A percentile compares a stretch with the other conserved stretches of the same genome.
Conservation (phyloP, 2,113 vertebrate species). For the Isichthys henryi region DNA sequence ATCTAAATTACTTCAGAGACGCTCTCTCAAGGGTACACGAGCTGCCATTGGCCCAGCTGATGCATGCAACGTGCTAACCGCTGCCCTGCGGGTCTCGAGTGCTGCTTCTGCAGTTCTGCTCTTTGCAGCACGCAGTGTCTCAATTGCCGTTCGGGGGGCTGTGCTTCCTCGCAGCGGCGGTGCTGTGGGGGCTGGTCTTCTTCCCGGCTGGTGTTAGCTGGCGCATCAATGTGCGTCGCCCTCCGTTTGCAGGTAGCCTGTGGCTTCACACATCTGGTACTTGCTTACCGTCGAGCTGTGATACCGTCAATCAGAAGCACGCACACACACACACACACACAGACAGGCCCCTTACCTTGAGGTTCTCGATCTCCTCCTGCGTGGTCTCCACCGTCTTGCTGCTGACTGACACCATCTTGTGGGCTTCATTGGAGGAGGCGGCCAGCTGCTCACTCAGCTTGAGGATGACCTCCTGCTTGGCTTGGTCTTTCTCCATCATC, state of each 20-base stretch:
- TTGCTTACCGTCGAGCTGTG: neutral
- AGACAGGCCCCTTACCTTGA: constrained; percentile 64
- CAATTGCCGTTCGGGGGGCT: neutral
- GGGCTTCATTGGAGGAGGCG: constrained; percentile 36
- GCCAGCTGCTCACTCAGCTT: constrained; percentile 73
- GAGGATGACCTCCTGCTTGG: constrained; percentile 82
- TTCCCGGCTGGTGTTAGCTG: neutral
- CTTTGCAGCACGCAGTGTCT: neutral
- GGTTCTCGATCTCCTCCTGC: constrained; percentile 66
- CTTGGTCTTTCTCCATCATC: constrained; percentile 76
- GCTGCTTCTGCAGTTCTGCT: neutral
- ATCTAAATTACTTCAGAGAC: neutral
- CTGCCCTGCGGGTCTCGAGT: neutral
- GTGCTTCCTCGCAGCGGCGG: neutral
- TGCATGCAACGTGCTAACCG: neutral
- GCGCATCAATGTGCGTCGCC: neutral
- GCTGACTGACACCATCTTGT: neutral
- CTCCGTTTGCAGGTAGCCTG: neutral
- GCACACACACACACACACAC: neutral
- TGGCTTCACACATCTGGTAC: neutral
- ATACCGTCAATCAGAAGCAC: neutral
- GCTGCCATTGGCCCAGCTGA: neutral
- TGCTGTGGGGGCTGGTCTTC: neutral
- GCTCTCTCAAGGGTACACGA: neutral
- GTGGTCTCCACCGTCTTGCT: constrained; percentile 52